Evolutionary conservation across 2,888 invertebrate genomes (phyloP), one percentile per base, ranked within the genome.

Genomic region (Folsomia manolachei): DNA sequence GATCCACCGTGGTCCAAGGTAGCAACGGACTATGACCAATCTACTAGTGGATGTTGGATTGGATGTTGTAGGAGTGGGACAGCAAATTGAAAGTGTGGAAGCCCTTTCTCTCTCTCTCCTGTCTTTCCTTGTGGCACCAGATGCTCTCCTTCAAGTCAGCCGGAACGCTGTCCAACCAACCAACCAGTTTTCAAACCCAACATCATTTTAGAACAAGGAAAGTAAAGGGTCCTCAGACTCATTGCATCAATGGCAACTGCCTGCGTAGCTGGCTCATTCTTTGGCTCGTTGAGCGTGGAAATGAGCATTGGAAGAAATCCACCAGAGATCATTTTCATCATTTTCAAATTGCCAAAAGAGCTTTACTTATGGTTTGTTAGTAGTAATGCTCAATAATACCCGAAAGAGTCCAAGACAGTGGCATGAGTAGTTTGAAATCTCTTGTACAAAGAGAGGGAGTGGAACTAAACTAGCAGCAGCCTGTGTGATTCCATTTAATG

Each of bases 401-500:
- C 18, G n/a, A 56, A 7, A 56, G 56, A 19, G 21, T 18, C n/a
- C n/a, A 56, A 19, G 21, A 56, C 56, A 56, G 56, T 21, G n/a
- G 56, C 7, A 56, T 7, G 4, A 21, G 56, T 56, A 19, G 11
- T 56, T n/a, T 51, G 9, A 51, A 51, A 51, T n/a, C 56, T 56
- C 56, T 56, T 56, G 56, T 56, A 4, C 56, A 7, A 14, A 39
- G 39, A 9, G 39, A 9, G 39, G 39, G 39, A 39, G n/a, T n/a
- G n/a, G n/a, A n/a, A n/a, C n/a, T 39, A 39, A 39, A 14, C 39
- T 9, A 14, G 14, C 7, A 56, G 56, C 67, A 24, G 25, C 26
- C 67, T 67, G 67, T 67, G 56, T 67, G 67, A 67, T 67, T 67
- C 67, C 67, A 67, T 67, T 67, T 67, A 67, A 67, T 67, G 67